Percentiles rank a stretch among this genome's conserved stretches.
These are phyloP conservation scores for Macrotrachela quadricornifera DNA, from an alignment of 1,140 invertebrate species.

Conservation along the genomic window DNA sequence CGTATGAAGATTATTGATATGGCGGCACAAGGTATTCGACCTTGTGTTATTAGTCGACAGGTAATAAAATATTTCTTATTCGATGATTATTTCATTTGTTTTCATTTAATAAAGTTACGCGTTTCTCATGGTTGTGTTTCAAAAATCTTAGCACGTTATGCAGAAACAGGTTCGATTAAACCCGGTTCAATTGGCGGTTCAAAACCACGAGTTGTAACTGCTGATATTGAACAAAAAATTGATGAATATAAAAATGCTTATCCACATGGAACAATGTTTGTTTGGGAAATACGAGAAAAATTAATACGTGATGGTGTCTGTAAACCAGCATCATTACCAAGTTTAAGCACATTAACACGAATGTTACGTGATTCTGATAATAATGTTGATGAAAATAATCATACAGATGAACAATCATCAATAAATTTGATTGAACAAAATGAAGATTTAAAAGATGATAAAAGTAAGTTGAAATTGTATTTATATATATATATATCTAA, in stretches of 20 bases:
- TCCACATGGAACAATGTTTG: constrained; percentile 27
- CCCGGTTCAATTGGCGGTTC: constrained; percentile 31
- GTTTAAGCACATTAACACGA: constrained; percentile 76
- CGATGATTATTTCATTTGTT: too few relatives aligned
- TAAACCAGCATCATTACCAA: constrained; percentile 45
- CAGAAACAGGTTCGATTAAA: constrained; percentile 29
- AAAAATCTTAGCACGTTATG: constrained; percentile 53
- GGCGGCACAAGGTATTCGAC: constrained; percentile 27
- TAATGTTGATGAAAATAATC: too few relatives aligned
- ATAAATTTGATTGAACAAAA: too few relatives aligned
- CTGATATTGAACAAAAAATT: constrained; percentile 27
- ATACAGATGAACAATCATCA: too few relatives aligned
- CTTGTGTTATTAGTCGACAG: constrained; percentile 36
- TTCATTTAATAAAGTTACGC: too few relatives aligned
- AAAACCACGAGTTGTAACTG: constrained; percentile 31
- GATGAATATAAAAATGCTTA: constrained; percentile 25
- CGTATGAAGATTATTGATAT: constrained; percentile 26
- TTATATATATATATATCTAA: too few relatives aligned
- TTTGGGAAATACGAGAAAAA: constrained; percentile 30
- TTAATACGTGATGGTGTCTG: constrained; percentile 27
- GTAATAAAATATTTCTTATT: constrained; percentile 11
- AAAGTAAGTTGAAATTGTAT: too few relatives aligned
- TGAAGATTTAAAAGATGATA: too few relatives aligned
- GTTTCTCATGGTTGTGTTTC: constrained; percentile 86
- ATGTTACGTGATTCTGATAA: too few relatives aligned